A percentile compares a stretch with the other conserved stretches of the same genome.
These are phyloP conservation scores for Lepidurus arcticus DNA, from an alignment of 1,140 invertebrate species.

Conservation along the genomic window DNA sequence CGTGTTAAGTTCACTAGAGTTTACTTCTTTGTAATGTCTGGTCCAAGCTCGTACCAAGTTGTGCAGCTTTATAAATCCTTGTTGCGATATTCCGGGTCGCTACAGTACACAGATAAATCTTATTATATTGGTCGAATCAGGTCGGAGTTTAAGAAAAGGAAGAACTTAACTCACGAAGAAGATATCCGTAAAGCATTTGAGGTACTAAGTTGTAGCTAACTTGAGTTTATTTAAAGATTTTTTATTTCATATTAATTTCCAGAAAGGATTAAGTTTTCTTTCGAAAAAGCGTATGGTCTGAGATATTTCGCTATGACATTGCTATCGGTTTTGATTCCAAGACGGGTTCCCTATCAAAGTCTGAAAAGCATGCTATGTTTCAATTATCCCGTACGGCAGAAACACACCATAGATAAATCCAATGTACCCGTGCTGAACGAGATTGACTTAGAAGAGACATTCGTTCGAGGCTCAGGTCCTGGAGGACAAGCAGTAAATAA, in stretches of 20 bases:
- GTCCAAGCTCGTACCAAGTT: conserved; percentile 26
- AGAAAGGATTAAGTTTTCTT: conserved; percentile 52
- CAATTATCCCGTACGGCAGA: conserved; percentile 38
- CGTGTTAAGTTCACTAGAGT: background rate
- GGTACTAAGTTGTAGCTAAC: conserved; percentile 30
- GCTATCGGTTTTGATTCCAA: background rate
- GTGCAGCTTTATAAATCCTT: conserved; percentile 53
- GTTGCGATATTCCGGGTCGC: conserved; percentile 53
- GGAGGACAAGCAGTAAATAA: conserved; percentile 82
- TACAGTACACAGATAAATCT: conserved; percentile 56
- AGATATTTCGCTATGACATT: conserved; percentile 38
- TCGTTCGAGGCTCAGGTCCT: conserved; percentile 75
- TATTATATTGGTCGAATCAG: conserved; percentile 52
- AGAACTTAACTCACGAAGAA: conserved; percentile 46
- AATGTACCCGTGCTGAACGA: conserved; percentile 65
- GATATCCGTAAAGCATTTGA: conserved; percentile 45
- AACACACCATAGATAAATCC: conserved; percentile 59
- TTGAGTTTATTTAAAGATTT: conserved; percentile 27
- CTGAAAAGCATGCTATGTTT: conserved; percentile 16
- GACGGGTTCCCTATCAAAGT: background rate
- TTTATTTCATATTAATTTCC: conserved; percentile 41
- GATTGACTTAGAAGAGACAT: conserved; percentile 68
- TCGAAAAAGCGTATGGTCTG: conserved; percentile 47
- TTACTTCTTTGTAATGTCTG: conserved; percentile 16
- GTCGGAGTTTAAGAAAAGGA: conserved; percentile 57